Evolutionary conservation across 2,113 vertebrate genomes (phyloP), one percentile per base, ranked within the genome.

Genomic region (Clarias gariepinus): DNA sequence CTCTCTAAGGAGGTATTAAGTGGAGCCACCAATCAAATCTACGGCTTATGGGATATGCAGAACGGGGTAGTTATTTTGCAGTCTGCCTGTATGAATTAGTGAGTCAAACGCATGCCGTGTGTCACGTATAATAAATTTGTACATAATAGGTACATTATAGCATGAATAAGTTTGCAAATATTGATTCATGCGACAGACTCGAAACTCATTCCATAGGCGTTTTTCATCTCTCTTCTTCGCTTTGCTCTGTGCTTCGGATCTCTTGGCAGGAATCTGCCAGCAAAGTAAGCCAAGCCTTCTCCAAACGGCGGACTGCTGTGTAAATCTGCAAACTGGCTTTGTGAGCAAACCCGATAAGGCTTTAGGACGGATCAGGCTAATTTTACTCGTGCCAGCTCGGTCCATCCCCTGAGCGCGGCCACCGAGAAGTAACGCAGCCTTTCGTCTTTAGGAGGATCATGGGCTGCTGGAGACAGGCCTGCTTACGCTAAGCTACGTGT

Each of bases 321-420:
- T 91, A 94, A 94, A 91, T 93, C 93, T 93, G 73, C 91, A 94
- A 94, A 94, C 94, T 93, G 91, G 93, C 93, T 94, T 93, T 87
- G 90, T 93, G 91, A 92, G 91, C 94, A 92, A 92, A 93, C 83
- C 89, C 88, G 93, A 94, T 94, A 93, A 94, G 88, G 61, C 92
- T 47, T 78, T 88, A 87, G 89, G 84, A 83, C 36, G 89, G 91
- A 93, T 92, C 85, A 89, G 90, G 88, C 90, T 90, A 91, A 92
- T 93, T 93, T 91, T 90, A 85, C 87, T 80, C 10, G 73, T 7
- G 83, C 91, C 92, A 89, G 88, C 79, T 87, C 85, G 84, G 84
- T 69, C 86, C 91, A 88, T 89, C 89, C 47, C 71, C 86, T 74
- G 91, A 92, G 90, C 83, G 66, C 82, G 89, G 91, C 91, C 92